phyloP scores from a whole-genome alignment of 1,140 invertebrate genomes.

The Mycetomoellerius zeteki region DNA sequence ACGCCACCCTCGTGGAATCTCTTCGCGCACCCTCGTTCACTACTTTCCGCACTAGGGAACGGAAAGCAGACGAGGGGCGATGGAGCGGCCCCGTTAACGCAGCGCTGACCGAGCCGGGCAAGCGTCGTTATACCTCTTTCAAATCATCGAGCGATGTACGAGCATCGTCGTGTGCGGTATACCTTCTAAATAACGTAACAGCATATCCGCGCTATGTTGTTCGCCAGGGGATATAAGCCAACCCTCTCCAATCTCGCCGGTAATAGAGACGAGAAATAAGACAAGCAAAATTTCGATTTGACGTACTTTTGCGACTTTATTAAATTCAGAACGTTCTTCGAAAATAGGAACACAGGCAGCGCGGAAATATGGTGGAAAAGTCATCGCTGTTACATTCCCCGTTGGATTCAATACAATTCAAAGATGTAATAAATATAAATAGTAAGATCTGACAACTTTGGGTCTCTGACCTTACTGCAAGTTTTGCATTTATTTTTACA shows the following conservation, averaged over 20 bases:
- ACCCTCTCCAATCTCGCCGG: neutral
- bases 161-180: neutral
- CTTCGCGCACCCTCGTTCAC: constrained; percentile 42
- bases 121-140: constrained; percentile 29
- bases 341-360: neutral
- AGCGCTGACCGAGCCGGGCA: constrained; percentile 4
- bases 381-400: neutral
- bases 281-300: constrained; percentile 2
- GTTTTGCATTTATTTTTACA: neutral
- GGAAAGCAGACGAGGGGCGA: constrained; percentile 25
- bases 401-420: neutral
- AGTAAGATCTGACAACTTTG: neutral
- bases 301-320: constrained; percentile 33
- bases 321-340: neutral
- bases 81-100: constrained; percentile 17
- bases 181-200: constrained; percentile 50
- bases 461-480: neutral
- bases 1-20: constrained; percentile 31
- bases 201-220: constrained; percentile 1
- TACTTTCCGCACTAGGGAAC: neutral
- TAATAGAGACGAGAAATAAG: constrained; percentile 34
- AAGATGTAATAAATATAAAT: neutral
- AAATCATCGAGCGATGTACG: constrained; percentile 42
- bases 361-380: constrained; percentile 13
- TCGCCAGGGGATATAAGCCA: neutral